Base-by-base conservation (phyloP, 1,140 invertebrate genomes). In the Gryon sp. region DNA sequence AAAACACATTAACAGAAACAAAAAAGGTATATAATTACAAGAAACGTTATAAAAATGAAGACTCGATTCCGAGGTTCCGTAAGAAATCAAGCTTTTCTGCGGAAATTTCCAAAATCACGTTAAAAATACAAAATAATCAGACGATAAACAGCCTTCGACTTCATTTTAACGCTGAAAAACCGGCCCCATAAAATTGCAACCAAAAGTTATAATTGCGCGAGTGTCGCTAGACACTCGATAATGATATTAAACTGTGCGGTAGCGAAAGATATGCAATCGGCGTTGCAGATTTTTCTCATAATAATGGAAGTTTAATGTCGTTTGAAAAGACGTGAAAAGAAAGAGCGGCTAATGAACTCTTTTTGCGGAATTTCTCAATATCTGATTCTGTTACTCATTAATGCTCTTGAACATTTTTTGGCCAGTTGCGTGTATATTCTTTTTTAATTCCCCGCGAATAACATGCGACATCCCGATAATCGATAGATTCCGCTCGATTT, bases 401-500 rank as follows among this genome's bases (percentile, higher is more conserved):
- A 68, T 62, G 57, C 24, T 26, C n/a, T 4, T 14, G 41, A 6
- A 9, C 15, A 38, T 59, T 70, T 66, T 62, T 75, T 38, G 28
- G 22, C 19, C 40, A 18, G 55, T 68, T 57, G 0, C 9, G 14
- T n/a, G n/a, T n/a, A n/a, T n/a, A n/a, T 7, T 24, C 41, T 68
- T 73, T 78, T 78, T 50, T 4, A 24, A 18, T 55, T n/a, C n/a
- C 14, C 36, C 15, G 30, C 38, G 7, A 41, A 63, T 73, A 73
- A 73, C 75, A 73, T 55, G 62, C 48, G 55, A 68, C 75, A 50
- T 22, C 34, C n/a, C 62, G 55, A 69, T 78, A 73, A 73, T 78
- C 75, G 75, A 78, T 78, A 78, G 75, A 73, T 78, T 78, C 68
- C 40, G 36, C 52, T 74, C 62, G 63, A 78, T 78, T 72, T 73